Base-by-base conservation (phyloP, 2,797 vertebrate species). In the Cynodonichthys magdalenae region DNA sequence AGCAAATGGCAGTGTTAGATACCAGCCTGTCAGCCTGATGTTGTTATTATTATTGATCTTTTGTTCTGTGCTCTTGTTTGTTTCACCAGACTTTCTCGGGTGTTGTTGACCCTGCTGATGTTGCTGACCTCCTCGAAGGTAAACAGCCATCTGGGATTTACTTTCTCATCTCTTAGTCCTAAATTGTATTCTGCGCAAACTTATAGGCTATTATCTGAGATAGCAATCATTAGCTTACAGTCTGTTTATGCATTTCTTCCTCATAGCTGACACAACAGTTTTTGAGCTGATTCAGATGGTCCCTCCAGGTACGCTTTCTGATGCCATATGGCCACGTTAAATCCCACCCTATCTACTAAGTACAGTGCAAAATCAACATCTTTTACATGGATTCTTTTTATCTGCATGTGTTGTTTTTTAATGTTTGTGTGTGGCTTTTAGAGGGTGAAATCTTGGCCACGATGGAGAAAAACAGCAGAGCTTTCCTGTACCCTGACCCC, bases 281-380 rank as follows among this genome's bases (percentile, higher is more conserved):
- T 94, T 99, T 91, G 94, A 98, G 92, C 93, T 99, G 91, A 95
- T 98, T 94, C 97, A 98, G 73, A 93, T 94, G 44, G 58, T 94
- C 91, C 95, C 95, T 90, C 95, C 96, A 97, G 96, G 97, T 99
- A 94, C 68, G 71, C 50, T 75, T 82, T 87, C 34, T 82, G 79
- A 82, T 74, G 66, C 81, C 70, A 72, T 63, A 69, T 79, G 78
- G 78, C 63, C 80, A 24, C 20, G 54, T 67, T 66, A 53, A 61
- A 28, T 80, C 67, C 57, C 20, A 51, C 49, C 80, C 53, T 62
- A 75, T 77, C 24, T 46, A 69, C 36, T 60, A 72, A 71, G 80
- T 81, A 74, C 61, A 44, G 69, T 65, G 78, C 73, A 74, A 77
- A 81, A 79, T 66, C 52, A 58, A 19, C 17, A 41, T 63, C 44